A percentile compares a stretch with the other conserved stretches of the same genome.
Evolutionary conservation across 2,888 invertebrate species (phyloP).

Genomic region (Rhogogaster chlorosoma): DNA sequence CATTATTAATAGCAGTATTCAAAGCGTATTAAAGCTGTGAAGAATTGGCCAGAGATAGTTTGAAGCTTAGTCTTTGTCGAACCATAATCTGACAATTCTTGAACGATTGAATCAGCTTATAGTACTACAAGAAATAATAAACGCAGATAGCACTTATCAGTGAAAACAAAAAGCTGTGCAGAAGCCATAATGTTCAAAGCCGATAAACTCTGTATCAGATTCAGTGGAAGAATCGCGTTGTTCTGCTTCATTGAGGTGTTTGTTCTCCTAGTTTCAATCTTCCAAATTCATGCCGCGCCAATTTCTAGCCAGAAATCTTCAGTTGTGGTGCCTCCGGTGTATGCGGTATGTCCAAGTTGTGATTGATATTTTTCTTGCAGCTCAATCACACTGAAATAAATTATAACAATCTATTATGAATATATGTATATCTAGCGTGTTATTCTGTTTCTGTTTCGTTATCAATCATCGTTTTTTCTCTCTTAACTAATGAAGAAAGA

Average conservation of each 20-base stretch:
- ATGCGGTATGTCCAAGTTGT: slow-evolving; percentile 34
- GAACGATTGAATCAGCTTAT: not conserved
- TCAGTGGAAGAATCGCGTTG: not conserved
- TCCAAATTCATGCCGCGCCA: slow-evolving; percentile 22
- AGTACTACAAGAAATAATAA: not conserved
- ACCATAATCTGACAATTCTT: not conserved
- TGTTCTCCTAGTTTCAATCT: not conserved
- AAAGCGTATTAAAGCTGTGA: not conserved
- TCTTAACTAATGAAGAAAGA: not conserved
- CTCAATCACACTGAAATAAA: not conserved
- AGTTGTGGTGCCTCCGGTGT: slow-evolving; percentile 20
- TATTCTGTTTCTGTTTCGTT: not conserved
- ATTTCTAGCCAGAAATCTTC: not conserved
- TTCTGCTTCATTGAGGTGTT: not conserved
- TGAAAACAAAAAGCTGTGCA: not conserved
- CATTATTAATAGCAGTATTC: not conserved
- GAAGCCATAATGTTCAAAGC: not conserved
- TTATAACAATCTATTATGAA: not conserved
- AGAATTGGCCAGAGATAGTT: not conserved
- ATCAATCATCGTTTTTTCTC: not conserved
- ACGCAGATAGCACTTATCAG: not conserved
- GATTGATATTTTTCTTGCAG: not conserved
- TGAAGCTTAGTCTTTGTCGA: not conserved
- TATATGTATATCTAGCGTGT: not conserved
- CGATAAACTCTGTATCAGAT: slow-evolving; percentile 11